A percentile compares a stretch with the other conserved stretches of the same genome.
Evolutionary conservation across 1,140 invertebrate genomes (phyloP).

Genomic region (Heliconius himera): DNA sequence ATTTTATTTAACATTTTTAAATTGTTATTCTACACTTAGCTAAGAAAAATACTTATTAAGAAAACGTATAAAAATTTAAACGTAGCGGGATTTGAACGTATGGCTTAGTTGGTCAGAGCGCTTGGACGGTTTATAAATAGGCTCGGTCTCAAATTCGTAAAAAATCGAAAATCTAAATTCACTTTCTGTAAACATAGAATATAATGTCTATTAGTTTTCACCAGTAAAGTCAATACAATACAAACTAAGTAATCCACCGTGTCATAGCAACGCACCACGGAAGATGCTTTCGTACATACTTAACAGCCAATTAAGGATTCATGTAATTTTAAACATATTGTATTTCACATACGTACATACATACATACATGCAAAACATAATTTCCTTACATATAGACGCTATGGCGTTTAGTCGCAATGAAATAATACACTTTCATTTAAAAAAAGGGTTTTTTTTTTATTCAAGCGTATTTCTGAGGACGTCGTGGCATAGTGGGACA

Average conservation of each 20-base stretch:
- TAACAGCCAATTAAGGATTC: slow-evolving; percentile 19
- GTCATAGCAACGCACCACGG: background rate
- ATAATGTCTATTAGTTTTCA: background rate
- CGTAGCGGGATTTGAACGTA: too few species aligned
- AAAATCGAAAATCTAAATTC: background rate
- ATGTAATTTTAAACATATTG: slow-evolving; percentile 15
- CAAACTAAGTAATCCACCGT: background rate
- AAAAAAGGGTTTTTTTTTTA: background rate
- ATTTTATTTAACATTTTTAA: too few species aligned
- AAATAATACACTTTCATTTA: background rate
- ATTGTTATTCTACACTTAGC: too few species aligned
- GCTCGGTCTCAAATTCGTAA: too few species aligned
- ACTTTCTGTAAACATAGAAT: background rate
- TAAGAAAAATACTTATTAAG: too few species aligned
- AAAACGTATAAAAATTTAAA: too few species aligned
- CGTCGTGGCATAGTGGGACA: too few species aligned
- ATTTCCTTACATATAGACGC: background rate
- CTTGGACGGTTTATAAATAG: too few species aligned
- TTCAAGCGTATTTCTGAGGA: too few species aligned
- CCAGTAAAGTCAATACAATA: background rate
- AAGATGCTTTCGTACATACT: slow-evolving; percentile 11
- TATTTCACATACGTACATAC: background rate
- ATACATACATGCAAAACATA: background rate
- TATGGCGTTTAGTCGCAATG: background rate
- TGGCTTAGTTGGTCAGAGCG: too few species aligned